Percentiles rank a stretch among this genome's conserved stretches.
These are phyloP conservation scores for Pelmatolapia mariae DNA, from an alignment of 2,113 vertebrate genomes.

Conservation along the genomic window DNA sequence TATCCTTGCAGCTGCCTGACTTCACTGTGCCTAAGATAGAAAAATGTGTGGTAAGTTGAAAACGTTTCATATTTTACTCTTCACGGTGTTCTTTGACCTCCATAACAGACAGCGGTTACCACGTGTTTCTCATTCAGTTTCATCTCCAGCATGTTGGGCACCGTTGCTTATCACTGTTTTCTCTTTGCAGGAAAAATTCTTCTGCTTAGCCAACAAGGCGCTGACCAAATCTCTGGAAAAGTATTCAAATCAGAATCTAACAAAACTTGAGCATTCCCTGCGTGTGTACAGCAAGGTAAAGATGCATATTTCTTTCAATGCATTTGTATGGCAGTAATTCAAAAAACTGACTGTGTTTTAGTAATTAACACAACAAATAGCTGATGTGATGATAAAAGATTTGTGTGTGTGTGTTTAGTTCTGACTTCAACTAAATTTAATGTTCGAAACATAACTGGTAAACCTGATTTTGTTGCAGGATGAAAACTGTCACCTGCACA, in stretches of 20 bases:
- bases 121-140: background rate
- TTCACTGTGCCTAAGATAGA: background rate
- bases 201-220: constrained; percentile 3
- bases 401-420: background rate
- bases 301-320: background rate
- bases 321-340: background rate
- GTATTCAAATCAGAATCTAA: accelerated
- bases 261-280: accelerated
- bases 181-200: background rate
- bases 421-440: background rate
- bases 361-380: background rate
- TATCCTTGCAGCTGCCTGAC: background rate
- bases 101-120: background rate
- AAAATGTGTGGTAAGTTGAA: background rate
- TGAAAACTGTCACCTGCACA: accelerated
- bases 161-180: background rate
- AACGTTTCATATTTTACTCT: background rate
- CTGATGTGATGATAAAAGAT: background rate
- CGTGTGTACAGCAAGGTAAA: background rate
- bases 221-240: background rate
- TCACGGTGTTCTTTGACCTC: background rate
- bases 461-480: background rate
- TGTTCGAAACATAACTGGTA: background rate
- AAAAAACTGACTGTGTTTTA: background rate
- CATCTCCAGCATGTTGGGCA: background rate